Evolutionary conservation across 1,140 invertebrate genomes (phyloP).

Genomic region (Metaphire vulgaris): DNA sequence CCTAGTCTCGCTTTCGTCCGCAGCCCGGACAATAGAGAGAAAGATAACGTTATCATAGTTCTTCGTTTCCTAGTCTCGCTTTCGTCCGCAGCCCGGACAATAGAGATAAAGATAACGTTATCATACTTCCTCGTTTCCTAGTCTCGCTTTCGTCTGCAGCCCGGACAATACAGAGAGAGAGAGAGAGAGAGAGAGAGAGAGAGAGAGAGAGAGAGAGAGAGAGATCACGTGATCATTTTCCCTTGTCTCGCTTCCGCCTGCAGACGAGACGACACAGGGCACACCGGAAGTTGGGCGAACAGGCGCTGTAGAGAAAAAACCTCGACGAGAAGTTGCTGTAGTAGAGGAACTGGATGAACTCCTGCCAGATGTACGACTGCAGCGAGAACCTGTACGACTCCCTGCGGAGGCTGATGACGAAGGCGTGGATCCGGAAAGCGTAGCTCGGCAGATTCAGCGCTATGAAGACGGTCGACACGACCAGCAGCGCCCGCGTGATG

Average conservation of each 20-base stretch:
- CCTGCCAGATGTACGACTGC: slow-evolving; percentile 52
- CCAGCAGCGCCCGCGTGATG: slow-evolving; percentile 69
- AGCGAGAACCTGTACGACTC: slow-evolving; percentile 24
- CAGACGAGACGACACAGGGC: slow-evolving; percentile 42
- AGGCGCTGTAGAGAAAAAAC: slow-evolving; percentile 73
- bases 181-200: too few species aligned
- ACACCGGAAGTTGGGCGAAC: slow-evolving; percentile 69
- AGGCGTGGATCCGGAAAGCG: slow-evolving; percentile 37
- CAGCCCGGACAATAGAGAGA: too few species aligned
- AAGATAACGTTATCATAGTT: too few species aligned
- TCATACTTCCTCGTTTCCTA: too few species aligned
- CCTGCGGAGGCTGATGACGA: slow-evolving; percentile 32
- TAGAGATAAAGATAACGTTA: too few species aligned
- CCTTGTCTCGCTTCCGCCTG: not conserved
- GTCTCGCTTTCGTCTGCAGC: too few species aligned
- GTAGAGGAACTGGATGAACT: slow-evolving; percentile 58
- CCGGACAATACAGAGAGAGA: too few species aligned
- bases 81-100: too few species aligned
- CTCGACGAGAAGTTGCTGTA: slow-evolving; percentile 75
- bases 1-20: too few species aligned
- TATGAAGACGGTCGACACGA: slow-evolving; percentile 71
- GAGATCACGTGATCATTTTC: too few species aligned
- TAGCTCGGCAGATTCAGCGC: slow-evolving; percentile 63
- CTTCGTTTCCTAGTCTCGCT: too few species aligned
- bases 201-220: too few species aligned